phyloP scores from a whole-genome alignment of 2,888 invertebrate genomes.

The Noctua comes region DNA sequence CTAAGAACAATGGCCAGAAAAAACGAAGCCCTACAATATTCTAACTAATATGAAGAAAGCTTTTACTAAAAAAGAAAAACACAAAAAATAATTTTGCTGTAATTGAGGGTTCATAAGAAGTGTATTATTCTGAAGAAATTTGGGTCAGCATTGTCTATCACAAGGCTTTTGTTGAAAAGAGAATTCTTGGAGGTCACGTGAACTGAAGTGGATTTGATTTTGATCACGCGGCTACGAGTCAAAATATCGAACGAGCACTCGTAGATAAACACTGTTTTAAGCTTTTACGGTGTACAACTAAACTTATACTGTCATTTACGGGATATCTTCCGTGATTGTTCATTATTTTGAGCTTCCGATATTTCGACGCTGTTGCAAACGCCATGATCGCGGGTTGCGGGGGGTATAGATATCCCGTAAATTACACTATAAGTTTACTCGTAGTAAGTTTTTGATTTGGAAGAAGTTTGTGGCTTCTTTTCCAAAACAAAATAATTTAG shows the following conservation, averaged over 20 bases:
- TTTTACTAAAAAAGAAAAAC: constrained; percentile 16
- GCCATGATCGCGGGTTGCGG: too few relatives aligned
- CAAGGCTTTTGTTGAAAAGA: constrained; percentile 27
- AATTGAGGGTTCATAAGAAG: constrained; percentile 33
- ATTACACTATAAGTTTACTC: too few relatives aligned
- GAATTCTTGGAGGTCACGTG: constrained; percentile 40
- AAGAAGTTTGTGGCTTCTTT: neutral
- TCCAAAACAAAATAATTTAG: neutral
- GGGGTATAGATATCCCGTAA: too few relatives aligned
- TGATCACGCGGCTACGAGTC: constrained; percentile 14
- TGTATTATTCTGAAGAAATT: constrained; percentile 36
- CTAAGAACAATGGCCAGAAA: neutral
- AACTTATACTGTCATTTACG: too few relatives aligned
- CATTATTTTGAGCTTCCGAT: too few relatives aligned
- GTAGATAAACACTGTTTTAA: neutral
- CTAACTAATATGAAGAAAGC: constrained; percentile 17
- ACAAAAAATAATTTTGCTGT: constrained; percentile 13
- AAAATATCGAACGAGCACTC: constrained; percentile 2
- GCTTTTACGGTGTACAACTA: too few relatives aligned
- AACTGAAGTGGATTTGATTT: constrained; percentile 22
- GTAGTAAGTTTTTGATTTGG: constrained; percentile 4
- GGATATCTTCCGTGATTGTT: too few relatives aligned
- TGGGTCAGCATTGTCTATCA: constrained; percentile 38
- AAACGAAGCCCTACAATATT: neutral
- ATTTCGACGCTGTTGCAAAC: too few relatives aligned